Evolutionary conservation across 2,113 vertebrate genomes (phyloP).

Genomic region (Ranitomeya imitator): DNA sequence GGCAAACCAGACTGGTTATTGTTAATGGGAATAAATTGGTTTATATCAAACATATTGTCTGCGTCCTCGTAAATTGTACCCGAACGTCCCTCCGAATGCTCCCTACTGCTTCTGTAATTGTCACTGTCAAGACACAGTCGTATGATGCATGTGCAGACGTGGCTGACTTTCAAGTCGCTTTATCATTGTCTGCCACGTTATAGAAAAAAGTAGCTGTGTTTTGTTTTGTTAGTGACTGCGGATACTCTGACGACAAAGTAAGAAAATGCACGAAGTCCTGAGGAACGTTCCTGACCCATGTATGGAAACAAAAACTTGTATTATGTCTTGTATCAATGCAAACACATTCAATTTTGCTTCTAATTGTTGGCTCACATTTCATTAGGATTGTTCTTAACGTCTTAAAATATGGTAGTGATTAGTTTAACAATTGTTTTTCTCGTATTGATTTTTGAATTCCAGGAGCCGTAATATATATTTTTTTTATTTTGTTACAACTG

Average conservation of each 20-base stretch:
- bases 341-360: too few species aligned
- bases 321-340: neutral
- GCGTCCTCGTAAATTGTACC: neutral
- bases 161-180: constrained; percentile 3
- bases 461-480: too few species aligned
- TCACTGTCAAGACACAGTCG: constrained; percentile 8
- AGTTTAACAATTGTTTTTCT: too few species aligned
- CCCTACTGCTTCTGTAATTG: constrained; percentile 19
- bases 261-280: neutral
- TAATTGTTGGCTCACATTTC: neutral
- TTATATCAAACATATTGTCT: constrained; percentile 5
- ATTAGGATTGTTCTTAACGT: neutral
- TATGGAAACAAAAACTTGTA: neutral
- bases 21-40: neutral
- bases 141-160: constrained; percentile 36
- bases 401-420: neutral
- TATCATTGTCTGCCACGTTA: constrained; percentile 26
- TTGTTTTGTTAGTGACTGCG: neutral
- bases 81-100: neutral
- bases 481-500: too few species aligned
- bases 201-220: neutral
- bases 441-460: too few species aligned
- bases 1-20: neutral
- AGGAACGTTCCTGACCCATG: neutral
- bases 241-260: too few species aligned